Evolutionary conservation across 2,888 invertebrate genomes (phyloP).

Genomic region (Catocala nupta): DNA sequence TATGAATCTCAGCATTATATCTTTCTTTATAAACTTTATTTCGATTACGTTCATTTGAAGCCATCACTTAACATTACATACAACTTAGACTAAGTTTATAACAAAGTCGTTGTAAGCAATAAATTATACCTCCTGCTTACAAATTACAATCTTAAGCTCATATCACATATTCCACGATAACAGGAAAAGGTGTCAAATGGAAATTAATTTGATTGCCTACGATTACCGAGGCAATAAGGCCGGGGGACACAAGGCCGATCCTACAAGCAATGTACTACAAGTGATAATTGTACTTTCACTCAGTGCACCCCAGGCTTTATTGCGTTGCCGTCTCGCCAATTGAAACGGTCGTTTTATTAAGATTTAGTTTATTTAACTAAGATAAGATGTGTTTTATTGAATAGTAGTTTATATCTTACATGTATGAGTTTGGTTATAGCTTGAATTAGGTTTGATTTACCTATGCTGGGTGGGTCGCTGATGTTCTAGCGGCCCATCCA

Average conservation of each 20-base stretch:
- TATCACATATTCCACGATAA: slow-evolving; percentile 33
- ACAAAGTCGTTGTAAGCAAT: background rate
- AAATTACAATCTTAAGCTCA: slow-evolving; percentile 10
- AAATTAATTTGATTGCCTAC: slow-evolving; percentile 57
- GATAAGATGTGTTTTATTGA: slow-evolving; percentile 18
- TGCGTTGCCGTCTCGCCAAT: slow-evolving; percentile 39
- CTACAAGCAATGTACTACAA: slow-evolving; percentile 37
- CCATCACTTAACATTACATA: too few species aligned
- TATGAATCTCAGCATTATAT: too few species aligned
- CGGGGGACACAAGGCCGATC: slow-evolving; percentile 47
- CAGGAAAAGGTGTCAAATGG: slow-evolving; percentile 56
- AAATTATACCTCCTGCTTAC: slow-evolving; percentile 1
- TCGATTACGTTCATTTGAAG: too few species aligned
- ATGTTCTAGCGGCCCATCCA: too few species aligned
- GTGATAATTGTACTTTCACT: slow-evolving; percentile 61
- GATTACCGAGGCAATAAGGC: slow-evolving; percentile 54
- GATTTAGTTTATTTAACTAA: slow-evolving; percentile 45
- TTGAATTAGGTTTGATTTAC: too few species aligned
- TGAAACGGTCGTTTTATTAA: slow-evolving; percentile 43
- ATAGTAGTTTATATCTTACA: background rate
- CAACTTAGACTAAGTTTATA: too few species aligned
- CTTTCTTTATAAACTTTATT: too few species aligned
- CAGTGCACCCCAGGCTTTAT: slow-evolving; percentile 38
- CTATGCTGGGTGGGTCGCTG: too few species aligned
- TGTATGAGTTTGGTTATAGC: background rate